Evolutionary conservation across 2,797 vertebrate species (phyloP), one percentile per base, ranked within the genome.

Genomic region (Sebastiscus albofasciatus): DNA sequence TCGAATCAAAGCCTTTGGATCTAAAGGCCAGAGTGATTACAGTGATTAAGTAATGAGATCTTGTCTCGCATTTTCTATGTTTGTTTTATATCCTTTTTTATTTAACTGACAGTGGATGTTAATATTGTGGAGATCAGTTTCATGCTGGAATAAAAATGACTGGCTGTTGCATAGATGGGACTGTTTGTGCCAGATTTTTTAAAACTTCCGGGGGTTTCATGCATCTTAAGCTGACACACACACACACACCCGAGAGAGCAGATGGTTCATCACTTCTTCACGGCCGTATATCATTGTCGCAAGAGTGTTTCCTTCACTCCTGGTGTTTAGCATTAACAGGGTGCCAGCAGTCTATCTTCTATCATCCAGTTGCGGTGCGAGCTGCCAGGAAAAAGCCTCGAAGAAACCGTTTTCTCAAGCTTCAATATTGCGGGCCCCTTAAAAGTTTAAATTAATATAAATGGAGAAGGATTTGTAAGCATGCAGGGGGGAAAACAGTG

Each of bases 81-180:
- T 92, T 92, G 84, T 90, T 91, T 87, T 93, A 55, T 93, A 87
- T 80, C 39, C 72, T 84, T 87, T 93, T 93, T 92, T 87, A 94
- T 94, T 93, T 90, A 91, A 90, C 83, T 82, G 79, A 88, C 80
- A 85, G 61, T 86, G 79, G 82, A 77, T 94, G 81, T 92, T 78
- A 72, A 88, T 87, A 64, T 86, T 87, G 89, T 92, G 82, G 87
- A 86, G 77, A 90, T 90, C 75, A 82, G 88, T 89, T 90, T 87
- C 78, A 89, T 65, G 84, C 80, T 88, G 87, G 83, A 94, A 92
- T 93, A 94, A 92, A 92, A 89, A 75, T n/a, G 26, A 79, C 18
- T 90, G 66, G 75, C 72, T 84, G 83, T 88, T 82, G 80, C 77
- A 67, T 64, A 42, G 42, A 65, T 56, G 13, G n/a, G 55, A n/a